Base-by-base conservation (phyloP, 2,888 invertebrate genomes). In the Cataglyphis cursor region DNA sequence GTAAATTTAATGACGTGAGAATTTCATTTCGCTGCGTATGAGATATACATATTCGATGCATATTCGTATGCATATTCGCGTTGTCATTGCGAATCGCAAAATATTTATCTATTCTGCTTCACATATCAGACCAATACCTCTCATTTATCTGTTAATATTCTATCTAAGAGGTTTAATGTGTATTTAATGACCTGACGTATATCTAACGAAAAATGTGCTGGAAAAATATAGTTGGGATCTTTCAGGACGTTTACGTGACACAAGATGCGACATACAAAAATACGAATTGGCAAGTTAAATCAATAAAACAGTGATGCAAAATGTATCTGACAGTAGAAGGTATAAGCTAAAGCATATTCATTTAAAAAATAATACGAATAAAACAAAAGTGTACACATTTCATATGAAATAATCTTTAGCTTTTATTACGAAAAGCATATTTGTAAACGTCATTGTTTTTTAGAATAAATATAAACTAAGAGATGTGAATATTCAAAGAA, bases 21-120 rank as follows among this genome's bases (percentile, higher is more conserved):
- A 89, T 88, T 87, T 76, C 86, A 78, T 84, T 81, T 76, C 81
- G 70, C 83, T 74, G 82, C 81, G 80, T 85, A 85, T 80, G 86
- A 81, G n/a, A 41, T 41, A 38, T 78, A 48, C 10, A 24, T 12
- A 44, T 5, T 41, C 41, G 24, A 38, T 78, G 48, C 10, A 24
- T 12, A 44, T 24, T 24, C 21, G 6, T 21, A 35, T 18, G 57
- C 18, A 21, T 6, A 31, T 31, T 31, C 31, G 41, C n/a, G 21
- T 54, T 51, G 12, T 59, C 35, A 9, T 59, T n/a, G 31, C 41
- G 12, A 59, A 57, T 78, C 15, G 18, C 28, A 2, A 5, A 48
- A 66, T 44, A 28, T 21, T 35, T 21, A 4, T 21, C 21, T 24
- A n/a, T 15, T 8, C 15, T 15, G 9, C 21, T n/a, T 15, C 8